Conservation (phyloP, 2,888 invertebrate genomes). For the Philereme transversata region DNA sequence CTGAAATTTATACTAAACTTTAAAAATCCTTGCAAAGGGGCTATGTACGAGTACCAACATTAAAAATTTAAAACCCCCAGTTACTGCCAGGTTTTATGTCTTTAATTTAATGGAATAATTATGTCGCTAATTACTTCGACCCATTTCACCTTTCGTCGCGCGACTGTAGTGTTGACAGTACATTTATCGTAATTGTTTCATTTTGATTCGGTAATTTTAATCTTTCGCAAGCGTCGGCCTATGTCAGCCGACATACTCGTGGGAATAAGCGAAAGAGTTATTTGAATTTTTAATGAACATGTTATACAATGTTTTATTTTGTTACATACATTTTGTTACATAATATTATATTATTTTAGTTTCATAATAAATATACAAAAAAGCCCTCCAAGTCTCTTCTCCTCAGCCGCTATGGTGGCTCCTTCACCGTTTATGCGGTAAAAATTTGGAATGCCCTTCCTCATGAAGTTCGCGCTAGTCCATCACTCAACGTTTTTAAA, state of each 20-base stretch:
- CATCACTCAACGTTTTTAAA: no score
- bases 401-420: no score
- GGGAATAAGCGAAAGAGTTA: background rate
- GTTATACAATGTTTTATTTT: no score
- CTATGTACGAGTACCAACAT: constrained; percentile 42
- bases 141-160: constrained; percentile 39
- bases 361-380: no score
- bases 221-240: no score
- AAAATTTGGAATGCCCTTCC: no score
- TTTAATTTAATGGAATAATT: constrained; percentile 68
- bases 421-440: no score
- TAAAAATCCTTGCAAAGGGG: constrained; percentile 55
- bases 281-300: background rate
- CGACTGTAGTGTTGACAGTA: constrained; percentile 24
- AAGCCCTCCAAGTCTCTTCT: no score
- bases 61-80: constrained; percentile 54
- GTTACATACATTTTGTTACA: no score
- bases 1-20: constrained; percentile 66
- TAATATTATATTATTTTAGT: no score
- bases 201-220: background rate
- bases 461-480: no score
- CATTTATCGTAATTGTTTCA: constrained; percentile 11
- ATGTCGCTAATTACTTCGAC: constrained; percentile 60
- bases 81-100: constrained; percentile 52
- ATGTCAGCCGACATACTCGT: background rate